These are phyloP conservation scores for Dilophus febrilis DNA, from an alignment of 2,888 invertebrate species.

Conservation along the genomic window DNA sequence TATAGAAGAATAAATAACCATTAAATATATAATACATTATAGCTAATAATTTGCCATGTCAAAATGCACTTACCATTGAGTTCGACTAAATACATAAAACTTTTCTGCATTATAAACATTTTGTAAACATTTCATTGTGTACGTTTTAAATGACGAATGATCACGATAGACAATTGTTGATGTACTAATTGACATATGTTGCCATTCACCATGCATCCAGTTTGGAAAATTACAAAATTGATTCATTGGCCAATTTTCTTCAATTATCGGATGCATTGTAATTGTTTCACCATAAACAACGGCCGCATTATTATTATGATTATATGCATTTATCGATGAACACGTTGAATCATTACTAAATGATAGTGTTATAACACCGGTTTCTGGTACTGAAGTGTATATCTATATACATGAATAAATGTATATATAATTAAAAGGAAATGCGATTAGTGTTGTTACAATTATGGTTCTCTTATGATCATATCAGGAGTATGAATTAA, in stretches of 20 bases:
- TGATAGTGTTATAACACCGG: constrained; percentile 37
- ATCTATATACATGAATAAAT: constrained; percentile 7
- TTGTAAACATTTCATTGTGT: constrained; percentile 32
- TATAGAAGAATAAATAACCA: too few species aligned
- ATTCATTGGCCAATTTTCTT: constrained; percentile 26
- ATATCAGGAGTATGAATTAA: too few species aligned
- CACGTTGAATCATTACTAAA: constrained; percentile 48
- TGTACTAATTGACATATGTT: constrained; percentile 33
- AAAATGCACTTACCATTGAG: constrained; percentile 24
- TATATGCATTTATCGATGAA: constrained; percentile 7
- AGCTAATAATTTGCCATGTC: too few species aligned
- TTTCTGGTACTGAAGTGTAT: too few species aligned
- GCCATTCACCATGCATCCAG: constrained; percentile 46
- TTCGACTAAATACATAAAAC: constrained; percentile 33
- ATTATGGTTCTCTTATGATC: too few species aligned
- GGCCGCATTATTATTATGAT: constrained; percentile 30
- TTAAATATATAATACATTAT: too few species aligned
- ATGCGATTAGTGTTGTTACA: too few species aligned
- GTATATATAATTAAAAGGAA: too few species aligned
- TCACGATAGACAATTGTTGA: constrained; percentile 34
- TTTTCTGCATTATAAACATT: constrained; percentile 21
- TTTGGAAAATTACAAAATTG: constrained; percentile 34
- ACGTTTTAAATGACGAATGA: constrained; percentile 33
- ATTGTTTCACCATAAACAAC: constrained; percentile 39
- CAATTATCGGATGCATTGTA: constrained; percentile 28